Evolutionary conservation across 1,140 invertebrate genomes (phyloP), one percentile per base, ranked within the genome.

Genomic region (Pseudomyrmex dendroicus): DNA sequence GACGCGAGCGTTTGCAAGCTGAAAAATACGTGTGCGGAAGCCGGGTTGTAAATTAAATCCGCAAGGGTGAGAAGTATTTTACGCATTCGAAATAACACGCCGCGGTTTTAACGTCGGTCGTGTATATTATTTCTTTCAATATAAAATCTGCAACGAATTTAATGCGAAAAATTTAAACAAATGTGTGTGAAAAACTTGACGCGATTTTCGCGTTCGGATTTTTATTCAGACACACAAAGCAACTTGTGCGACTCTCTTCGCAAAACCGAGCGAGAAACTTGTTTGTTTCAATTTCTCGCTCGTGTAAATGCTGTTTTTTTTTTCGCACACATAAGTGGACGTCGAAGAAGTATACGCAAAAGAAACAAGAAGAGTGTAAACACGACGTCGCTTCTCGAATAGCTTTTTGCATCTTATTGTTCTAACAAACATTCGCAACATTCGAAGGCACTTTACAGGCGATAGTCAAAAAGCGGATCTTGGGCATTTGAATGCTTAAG

Each of bases 291-390:
- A 78, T 78, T 78, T 2, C 12, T 50, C 20, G 0, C 35, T 35
- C 35, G 5, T 35, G 35, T 35, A 7, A 59, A 68, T 57, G 56
- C 5, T 50, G 9, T 56, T 25, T 25, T 56, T 20, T 25, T 68
- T 57, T 68, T 78, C 57, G 35, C 35, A 35, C 35, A 35, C 8
- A 52, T 64, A 63, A 50, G 46, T 46, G 35, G 5, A 59, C 48
- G 25, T 15, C 13, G 7, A 44, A 17, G 15, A 22, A 25, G 25
- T 54, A 44, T 35, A 35, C 0, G 35, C 62, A 59, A 59, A 15
- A 57, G 9, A 62, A 57, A 25, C 20, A 57, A 68, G 7, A 57
- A 46, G 13, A 67, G 25, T 17, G 25, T 78, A 68, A 78, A 78
- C 15, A 17, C 52, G 48, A 15, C 25, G 15, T 35, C 3, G 25